phyloP scores from a whole-genome alignment of 2,888 invertebrate species.

The Caradrina kadenii region DNA sequence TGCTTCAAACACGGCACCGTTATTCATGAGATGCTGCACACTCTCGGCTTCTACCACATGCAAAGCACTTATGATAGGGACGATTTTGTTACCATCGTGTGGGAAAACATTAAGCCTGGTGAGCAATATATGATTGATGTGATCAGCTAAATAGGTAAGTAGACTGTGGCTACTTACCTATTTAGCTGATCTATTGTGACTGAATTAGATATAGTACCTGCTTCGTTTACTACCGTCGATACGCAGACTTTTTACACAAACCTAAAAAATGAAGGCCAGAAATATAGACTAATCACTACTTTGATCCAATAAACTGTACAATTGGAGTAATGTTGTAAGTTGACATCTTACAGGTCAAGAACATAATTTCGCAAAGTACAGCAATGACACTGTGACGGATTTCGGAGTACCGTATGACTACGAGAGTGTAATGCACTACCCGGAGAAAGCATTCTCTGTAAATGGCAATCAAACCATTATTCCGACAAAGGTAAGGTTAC shows the following conservation, averaged over 20 bases:
- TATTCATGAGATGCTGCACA: slow-evolving; percentile 95
- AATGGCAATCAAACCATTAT: slow-evolving; percentile 92
- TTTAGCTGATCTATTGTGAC: neutral
- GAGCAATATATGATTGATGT: slow-evolving; percentile 16
- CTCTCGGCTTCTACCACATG: slow-evolving; percentile 95
- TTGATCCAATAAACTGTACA: slow-evolving; percentile 15
- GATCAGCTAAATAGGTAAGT: too few relatives aligned
- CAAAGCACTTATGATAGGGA: slow-evolving; percentile 95
- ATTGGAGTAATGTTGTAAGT: slow-evolving; percentile 32
- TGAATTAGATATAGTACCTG: neutral
- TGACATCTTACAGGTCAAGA: slow-evolving; percentile 82
- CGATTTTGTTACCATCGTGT: slow-evolving; percentile 93
- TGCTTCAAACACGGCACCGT: slow-evolving; percentile 92
- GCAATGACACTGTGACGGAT: slow-evolving; percentile 91
- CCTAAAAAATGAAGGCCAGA: slow-evolving; percentile 32
- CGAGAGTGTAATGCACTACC: slow-evolving; percentile 94
- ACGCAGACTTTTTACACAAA: slow-evolving; percentile 13
- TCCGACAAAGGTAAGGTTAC: slow-evolving; percentile 81
- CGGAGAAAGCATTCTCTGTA: slow-evolving; percentile 92
- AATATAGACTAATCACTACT: slow-evolving; percentile 32
- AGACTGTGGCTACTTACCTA: too few relatives aligned
- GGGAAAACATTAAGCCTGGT: slow-evolving; percentile 93
- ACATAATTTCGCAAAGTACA: slow-evolving; percentile 93
- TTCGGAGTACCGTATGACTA: slow-evolving; percentile 93
- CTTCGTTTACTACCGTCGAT: neutral